Base-by-base conservation (phyloP, 2,113 vertebrate genomes). In the Muntiacus muntjak region DNA sequence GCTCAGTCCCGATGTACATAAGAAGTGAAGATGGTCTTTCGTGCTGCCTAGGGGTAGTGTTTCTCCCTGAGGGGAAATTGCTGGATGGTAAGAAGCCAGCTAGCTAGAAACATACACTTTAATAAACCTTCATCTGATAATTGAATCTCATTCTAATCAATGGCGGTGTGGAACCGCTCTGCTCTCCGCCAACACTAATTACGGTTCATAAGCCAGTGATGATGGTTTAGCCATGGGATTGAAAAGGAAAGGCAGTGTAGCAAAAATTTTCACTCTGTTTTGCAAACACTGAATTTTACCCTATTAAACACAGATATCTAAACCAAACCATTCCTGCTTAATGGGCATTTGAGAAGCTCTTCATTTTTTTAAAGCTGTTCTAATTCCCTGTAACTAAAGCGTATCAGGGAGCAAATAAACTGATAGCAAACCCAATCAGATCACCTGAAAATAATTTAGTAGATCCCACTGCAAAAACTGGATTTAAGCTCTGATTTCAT, bases 51-150 rank as follows among this genome's bases (percentile, higher is more conserved):
- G 67, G 12, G 86, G 19, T 40, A 12, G 58, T 55, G 30, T 12
- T 94, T 83, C 71, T 94, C 14, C 6, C 7, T 0, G 4, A 85
- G 40, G 81, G 55, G 1, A 45, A 81, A 91, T 58, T 84, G 58
- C 33, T 78, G 9, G n/a, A 36, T 79, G 71, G 52, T 30, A 60
- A 96, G 94, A 88, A 87, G 26, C 13, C 28, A 16, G n/a, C 60
- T 52, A 54, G 54, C 4, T 88, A 87, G 85, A 90, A 95, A 36
- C 62, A 40, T 28, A 33, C 15, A 21, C 78, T 90, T 96, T 82
- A 86, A 95, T 58, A 94, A 94, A 62, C 57, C 30, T 94, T 83
- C 74, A 21, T 93, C 64, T 71, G 76, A 81, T 93, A 87, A 89
- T 3, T 50, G 86, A 36, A 74, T 95, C n/a, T 89, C 57, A 33